Conservation (phyloP, 2,113 vertebrate genomes). For the Aplodontia rufa region DNA sequence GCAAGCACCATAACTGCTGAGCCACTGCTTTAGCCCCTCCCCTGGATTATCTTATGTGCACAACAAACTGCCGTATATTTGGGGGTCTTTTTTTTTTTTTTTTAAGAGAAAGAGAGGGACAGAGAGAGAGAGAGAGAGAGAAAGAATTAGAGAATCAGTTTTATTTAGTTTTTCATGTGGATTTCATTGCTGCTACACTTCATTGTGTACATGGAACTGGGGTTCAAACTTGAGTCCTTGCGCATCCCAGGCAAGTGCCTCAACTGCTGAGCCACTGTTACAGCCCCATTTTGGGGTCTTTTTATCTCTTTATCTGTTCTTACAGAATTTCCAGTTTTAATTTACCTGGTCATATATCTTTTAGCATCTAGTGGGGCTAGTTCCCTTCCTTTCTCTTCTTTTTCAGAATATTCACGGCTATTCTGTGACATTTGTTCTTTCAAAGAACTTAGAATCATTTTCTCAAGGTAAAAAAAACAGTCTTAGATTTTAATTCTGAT, state of each 20-base stretch:
- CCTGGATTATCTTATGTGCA: background rate
- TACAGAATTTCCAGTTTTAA: constrained; percentile 21
- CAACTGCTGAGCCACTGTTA: no score
- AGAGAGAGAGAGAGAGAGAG: no score
- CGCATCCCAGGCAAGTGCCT: no score
- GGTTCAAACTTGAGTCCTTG: no score
- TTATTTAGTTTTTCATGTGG: no score
- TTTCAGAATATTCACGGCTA: constrained; percentile 45
- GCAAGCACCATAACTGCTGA: no score
- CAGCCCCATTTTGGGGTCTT: background rate
- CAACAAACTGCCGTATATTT: background rate
- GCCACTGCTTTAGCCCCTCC: no score
- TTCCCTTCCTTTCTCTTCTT: constrained; percentile 54
- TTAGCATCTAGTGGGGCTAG: constrained; percentile 22
- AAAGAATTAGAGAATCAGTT: no score
- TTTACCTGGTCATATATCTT: background rate
- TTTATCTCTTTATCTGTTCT: background rate
- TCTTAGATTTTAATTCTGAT: constrained; percentile 15
- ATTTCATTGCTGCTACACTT: no score
- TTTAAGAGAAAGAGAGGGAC: no score
- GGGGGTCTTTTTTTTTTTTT: no score
- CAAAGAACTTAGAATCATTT: constrained; percentile 56
- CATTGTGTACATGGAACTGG: no score
- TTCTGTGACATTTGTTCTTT: constrained; percentile 53
- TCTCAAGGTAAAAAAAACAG: constrained; percentile 40